Evolutionary conservation across 2,888 invertebrate genomes (phyloP).

Genomic region (Callosobruchus maculatus): DNA sequence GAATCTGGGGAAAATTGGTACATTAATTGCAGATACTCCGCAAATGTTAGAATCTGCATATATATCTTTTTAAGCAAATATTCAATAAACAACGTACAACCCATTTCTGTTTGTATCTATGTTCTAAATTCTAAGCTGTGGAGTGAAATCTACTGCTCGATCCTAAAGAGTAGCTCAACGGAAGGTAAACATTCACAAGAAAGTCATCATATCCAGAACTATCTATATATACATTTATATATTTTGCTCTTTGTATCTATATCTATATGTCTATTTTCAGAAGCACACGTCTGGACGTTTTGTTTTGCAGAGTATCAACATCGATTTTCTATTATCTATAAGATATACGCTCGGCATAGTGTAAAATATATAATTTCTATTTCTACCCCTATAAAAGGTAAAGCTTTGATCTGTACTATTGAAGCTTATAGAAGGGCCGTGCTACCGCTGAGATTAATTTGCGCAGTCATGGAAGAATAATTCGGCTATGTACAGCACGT

Average conservation of each 20-base stretch:
- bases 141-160: too few species aligned
- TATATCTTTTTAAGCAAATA: too few species aligned
- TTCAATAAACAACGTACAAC: too few species aligned
- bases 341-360: neutral
- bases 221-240: neutral
- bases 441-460: neutral
- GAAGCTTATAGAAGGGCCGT: neutral
- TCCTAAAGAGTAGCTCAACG: too few species aligned
- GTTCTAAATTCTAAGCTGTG: too few species aligned
- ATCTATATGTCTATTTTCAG: neutral
- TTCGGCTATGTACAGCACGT: neutral
- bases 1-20: too few species aligned
- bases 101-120: too few species aligned
- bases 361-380: neutral
- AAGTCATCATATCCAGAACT: neutral
- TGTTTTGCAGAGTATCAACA: neutral
- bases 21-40: too few species aligned
- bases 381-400: neutral
- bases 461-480: neutral
- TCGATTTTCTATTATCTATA: neutral
- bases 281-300: neutral
- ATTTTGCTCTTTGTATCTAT: neutral
- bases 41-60: too few species aligned
- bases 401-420: neutral
- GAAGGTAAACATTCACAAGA: neutral